Evolutionary conservation across 2,797 vertebrate genomes (phyloP).

Genomic region (Linurgus olivaceus): DNA sequence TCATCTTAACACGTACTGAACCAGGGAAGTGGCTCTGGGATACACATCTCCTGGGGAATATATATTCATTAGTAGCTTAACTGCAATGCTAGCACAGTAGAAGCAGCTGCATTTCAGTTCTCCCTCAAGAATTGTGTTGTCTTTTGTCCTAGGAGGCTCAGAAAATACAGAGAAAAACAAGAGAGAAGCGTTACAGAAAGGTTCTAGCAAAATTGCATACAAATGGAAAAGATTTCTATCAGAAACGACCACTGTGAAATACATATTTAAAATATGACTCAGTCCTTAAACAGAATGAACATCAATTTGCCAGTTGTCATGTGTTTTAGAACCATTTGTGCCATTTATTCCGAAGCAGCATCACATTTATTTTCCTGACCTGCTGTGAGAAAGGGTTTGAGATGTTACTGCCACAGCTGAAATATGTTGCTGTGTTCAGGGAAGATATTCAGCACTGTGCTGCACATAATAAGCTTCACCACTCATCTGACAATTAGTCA

Average conservation of each 20-base stretch:
- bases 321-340: neutral
- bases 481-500: conserved; percentile 63
- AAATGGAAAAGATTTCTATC: neutral
- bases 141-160: conserved; percentile 9
- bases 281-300: neutral
- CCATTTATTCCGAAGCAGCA: conserved; percentile 26
- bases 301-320: conserved; percentile 8
- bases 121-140: conserved; percentile 9
- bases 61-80: conserved; percentile 9
- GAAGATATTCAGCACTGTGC: conserved; percentile 4
- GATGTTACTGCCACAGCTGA: conserved; percentile 24
- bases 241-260: neutral
- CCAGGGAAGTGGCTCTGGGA: neutral
- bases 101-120: conserved; percentile 29
- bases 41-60: neutral
- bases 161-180: neutral
- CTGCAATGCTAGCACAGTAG: conserved; percentile 3
- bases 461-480: conserved; percentile 36
- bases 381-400: neutral
- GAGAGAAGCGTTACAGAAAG: neutral
- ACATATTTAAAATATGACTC: neutral
- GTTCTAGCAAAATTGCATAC: neutral
- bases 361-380: conserved; percentile 41
- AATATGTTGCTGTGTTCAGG: neutral
- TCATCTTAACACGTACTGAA: neutral